These are phyloP conservation scores for Percopsis omiscomaycus DNA, from an alignment of 2,797 vertebrate species.

Conservation along the genomic window DNA sequence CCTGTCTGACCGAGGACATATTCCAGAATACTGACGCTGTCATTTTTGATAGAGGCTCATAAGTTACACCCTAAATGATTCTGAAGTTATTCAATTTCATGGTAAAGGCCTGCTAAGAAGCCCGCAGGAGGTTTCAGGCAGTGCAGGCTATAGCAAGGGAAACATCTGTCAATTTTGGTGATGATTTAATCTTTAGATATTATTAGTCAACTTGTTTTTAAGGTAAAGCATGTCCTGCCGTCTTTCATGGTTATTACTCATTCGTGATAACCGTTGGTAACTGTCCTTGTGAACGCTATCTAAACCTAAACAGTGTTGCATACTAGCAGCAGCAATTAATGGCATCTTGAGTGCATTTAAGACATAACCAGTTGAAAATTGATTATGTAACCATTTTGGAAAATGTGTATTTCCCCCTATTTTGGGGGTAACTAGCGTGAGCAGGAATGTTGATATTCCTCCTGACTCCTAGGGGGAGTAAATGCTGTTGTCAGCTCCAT, in stretches of 20 bases:
- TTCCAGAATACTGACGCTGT: conserved; percentile 48
- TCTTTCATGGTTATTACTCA: conserved; percentile 18
- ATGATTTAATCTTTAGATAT: conserved; percentile 22
- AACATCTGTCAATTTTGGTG: conserved; percentile 12
- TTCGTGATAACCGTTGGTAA: conserved; percentile 21
- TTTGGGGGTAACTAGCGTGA: no score
- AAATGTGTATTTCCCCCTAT: neutral
- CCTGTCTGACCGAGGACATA: conserved; percentile 34
- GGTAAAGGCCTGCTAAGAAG: conserved; percentile 27
- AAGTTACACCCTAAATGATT: conserved; percentile 31
- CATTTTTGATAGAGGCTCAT: conserved; percentile 32
- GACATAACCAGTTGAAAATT: conserved; percentile 41
- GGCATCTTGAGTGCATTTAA: conserved; percentile 31
- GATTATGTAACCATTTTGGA: conserved; percentile 49
- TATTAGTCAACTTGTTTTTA: neutral
- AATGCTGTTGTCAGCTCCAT: conserved; percentile 59
- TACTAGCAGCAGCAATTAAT: neutral
- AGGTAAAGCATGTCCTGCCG: conserved; percentile 2
- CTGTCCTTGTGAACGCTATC: conserved; percentile 9
- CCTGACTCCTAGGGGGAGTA: conserved; percentile 37
- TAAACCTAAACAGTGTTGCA: conserved; percentile 32
- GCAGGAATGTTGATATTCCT: conserved; percentile 32
- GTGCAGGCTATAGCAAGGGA: conserved; percentile 2
- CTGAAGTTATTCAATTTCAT: conserved; percentile 55
- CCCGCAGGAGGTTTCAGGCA: neutral